phyloP scores from a whole-genome alignment of 2,797 vertebrate genomes.

The Nannoperca australis region DNA sequence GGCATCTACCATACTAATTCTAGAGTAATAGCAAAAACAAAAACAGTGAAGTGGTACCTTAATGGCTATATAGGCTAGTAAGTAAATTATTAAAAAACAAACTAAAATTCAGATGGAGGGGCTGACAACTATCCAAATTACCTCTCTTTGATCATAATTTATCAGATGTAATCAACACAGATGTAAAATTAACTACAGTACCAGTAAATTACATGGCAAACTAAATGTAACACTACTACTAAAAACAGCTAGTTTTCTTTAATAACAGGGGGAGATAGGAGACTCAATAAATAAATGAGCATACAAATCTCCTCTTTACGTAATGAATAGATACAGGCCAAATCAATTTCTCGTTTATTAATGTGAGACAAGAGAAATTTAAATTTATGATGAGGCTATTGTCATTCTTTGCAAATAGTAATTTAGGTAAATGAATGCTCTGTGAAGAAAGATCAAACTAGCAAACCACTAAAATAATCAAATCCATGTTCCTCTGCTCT shows the following conservation, averaged over 20 bases:
- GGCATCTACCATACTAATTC: conserved; percentile 55
- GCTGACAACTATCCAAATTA: background rate
- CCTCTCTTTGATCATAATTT: background rate
- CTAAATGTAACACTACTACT: background rate
- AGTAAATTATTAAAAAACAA: background rate
- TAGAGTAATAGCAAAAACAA: background rate
- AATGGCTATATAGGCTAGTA: no score
- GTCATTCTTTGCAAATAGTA: background rate
- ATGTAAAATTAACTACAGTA: background rate
- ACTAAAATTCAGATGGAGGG: background rate
- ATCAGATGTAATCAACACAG: background rate
- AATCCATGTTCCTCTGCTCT: background rate
- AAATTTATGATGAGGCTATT: no score
- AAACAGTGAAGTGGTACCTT: background rate
- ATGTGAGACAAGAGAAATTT: background rate
- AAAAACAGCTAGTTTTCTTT: background rate
- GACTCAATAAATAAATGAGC: background rate
- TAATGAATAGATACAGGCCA: background rate
- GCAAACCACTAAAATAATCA: background rate
- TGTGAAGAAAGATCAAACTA: background rate
- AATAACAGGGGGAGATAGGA: background rate
- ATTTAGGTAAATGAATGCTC: background rate
- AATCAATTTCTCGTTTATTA: background rate
- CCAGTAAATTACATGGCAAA: background rate
- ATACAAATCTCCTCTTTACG: background rate